Conservation (phyloP, 2,797 vertebrate genomes). For the Taenioides sp. region DNA sequence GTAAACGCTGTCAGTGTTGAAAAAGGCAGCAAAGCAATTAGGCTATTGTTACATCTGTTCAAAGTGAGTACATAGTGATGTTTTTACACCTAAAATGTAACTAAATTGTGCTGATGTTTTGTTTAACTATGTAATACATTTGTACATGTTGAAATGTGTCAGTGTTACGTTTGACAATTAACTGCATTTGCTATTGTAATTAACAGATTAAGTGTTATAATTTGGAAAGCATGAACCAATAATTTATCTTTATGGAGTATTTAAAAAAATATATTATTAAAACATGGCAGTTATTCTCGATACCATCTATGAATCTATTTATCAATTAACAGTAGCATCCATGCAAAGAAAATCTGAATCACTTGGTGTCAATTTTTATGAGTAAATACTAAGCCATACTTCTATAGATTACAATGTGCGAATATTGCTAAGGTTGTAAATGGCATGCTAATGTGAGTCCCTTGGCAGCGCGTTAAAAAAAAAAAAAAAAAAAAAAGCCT, state of each 20-base stretch:
- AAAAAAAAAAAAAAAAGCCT: too few species aligned
- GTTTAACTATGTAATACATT: not conserved
- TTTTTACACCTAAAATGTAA: not conserved
- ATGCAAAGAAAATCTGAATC: too few species aligned
- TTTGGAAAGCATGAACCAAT: too few species aligned
- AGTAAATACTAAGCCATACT: too few species aligned
- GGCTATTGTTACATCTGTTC: not conserved
- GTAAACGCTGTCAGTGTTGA: not conserved
- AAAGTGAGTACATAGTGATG: not conserved
- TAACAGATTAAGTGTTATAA: not conserved
- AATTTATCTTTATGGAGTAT: too few species aligned
- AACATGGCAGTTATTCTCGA: too few species aligned
- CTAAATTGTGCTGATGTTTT: not conserved
- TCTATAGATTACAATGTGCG: too few species aligned
- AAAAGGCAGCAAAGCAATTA: not conserved
- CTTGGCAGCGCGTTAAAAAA: constrained; percentile 76
- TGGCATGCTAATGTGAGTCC: constrained; percentile 78
- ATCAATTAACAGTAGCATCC: too few species aligned
- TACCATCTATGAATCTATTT: too few species aligned
- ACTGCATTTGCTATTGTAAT: not conserved
- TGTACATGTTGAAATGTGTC: not conserved
- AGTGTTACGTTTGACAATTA: too few species aligned
- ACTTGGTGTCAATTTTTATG: too few species aligned
- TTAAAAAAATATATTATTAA: too few species aligned
- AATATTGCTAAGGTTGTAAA: constrained; percentile 49